Conservation (phyloP, 2,797 vertebrate species). For the Pangasius djambal region DNA sequence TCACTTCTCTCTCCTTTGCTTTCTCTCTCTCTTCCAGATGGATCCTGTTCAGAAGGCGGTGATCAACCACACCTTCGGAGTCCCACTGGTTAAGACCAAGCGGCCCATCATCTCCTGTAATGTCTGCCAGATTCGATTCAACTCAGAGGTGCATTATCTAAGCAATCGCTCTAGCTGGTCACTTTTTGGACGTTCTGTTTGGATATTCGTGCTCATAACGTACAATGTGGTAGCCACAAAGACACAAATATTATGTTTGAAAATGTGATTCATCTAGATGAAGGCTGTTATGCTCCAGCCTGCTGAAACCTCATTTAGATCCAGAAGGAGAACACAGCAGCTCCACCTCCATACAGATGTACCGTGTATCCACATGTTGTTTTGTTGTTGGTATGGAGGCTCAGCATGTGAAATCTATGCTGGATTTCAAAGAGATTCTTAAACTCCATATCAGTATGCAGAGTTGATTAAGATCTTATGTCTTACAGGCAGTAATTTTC, state of each 20-base stretch:
- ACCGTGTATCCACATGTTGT: conserved; percentile 1
- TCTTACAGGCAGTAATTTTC: not conserved
- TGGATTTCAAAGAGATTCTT: conserved; percentile 24
- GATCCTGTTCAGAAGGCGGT: conserved; percentile 92
- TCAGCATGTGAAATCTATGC: conserved; percentile 20
- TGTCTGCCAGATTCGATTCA: conserved; percentile 94
- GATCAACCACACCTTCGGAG: conserved; percentile 89
- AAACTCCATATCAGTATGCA: conserved; percentile 38
- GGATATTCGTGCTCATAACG: not conserved
- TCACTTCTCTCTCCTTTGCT: conserved; percentile 34
- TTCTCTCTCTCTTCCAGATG: conserved; percentile 78
- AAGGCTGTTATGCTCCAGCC: conserved; percentile 25
- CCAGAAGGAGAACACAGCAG: conserved; percentile 38
- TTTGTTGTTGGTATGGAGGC: conserved; percentile 21
- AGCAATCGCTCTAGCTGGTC: not conserved
- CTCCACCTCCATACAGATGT: conserved; percentile 36
- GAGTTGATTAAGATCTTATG: conserved; percentile 52
- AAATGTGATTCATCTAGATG: conserved; percentile 27
- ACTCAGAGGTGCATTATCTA: conserved; percentile 83
- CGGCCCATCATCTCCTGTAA: conserved; percentile 93
- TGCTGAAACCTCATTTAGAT: conserved; percentile 30
- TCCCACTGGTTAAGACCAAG: conserved; percentile 86
- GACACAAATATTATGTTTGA: not conserved
- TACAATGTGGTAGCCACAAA: conserved; percentile 11
- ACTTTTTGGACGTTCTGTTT: conserved; percentile 20